phyloP scores from a whole-genome alignment of 2,888 invertebrate species.

The Dryococelus australis region DNA sequence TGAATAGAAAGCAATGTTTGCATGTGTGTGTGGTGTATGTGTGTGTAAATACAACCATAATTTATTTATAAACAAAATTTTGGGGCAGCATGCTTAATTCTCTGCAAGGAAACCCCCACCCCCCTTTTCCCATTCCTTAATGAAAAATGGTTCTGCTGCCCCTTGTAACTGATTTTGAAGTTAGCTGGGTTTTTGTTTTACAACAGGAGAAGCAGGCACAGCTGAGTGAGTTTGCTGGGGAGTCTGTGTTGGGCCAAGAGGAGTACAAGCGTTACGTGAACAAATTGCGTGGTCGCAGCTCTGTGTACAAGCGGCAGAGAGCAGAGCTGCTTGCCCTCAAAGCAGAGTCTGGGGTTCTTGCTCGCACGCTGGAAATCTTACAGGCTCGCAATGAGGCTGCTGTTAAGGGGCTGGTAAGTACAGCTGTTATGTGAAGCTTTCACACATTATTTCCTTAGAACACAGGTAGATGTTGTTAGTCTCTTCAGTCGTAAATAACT shows the following conservation, averaged over 20 bases:
- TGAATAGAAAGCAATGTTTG: too few relatives aligned
- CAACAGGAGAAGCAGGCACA: constrained; percentile 58
- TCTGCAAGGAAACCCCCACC: too few relatives aligned
- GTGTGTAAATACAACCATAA: too few relatives aligned
- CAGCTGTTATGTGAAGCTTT: not conserved
- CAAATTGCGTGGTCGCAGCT: constrained; percentile 80
- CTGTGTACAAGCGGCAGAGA: constrained; percentile 81
- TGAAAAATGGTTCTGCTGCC: too few relatives aligned
- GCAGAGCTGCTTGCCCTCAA: constrained; percentile 77
- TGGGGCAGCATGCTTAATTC: too few relatives aligned
- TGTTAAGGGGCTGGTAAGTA: constrained; percentile 64
- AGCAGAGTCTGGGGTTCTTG: constrained; percentile 78
- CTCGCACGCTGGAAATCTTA: constrained; percentile 78
- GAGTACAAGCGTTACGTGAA: constrained; percentile 87
- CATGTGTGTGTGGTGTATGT: too few relatives aligned
- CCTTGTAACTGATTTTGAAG: too few relatives aligned
- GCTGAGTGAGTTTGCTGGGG: constrained; percentile 63
- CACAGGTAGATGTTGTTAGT: too few relatives aligned
- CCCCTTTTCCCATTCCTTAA: too few relatives aligned
- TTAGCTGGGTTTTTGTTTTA: too few relatives aligned
- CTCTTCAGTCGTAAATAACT: too few relatives aligned
- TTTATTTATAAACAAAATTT: too few relatives aligned
- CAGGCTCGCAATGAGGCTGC: constrained; percentile 60
- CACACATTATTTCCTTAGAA: not conserved
- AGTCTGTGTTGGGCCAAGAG: constrained; percentile 77